Evolutionary conservation across 2,113 vertebrate genomes (phyloP).

Genomic region (Morone saxatilis): DNA sequence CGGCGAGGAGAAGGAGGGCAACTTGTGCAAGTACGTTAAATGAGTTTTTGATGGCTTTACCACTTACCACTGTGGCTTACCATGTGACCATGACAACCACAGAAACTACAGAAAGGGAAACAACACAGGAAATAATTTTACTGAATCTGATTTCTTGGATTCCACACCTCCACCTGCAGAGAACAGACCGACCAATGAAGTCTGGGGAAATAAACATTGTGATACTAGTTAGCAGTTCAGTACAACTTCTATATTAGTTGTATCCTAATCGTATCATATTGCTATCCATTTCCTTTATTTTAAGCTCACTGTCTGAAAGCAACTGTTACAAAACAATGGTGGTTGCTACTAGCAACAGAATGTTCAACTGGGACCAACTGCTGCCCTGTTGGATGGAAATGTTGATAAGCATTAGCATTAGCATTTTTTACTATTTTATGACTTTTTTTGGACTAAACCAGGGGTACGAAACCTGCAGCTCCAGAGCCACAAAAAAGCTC

Average conservation of each 20-base stretch:
- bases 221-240: background rate
- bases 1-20: background rate
- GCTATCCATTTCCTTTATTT: background rate
- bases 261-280: background rate
- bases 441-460: too few relatives aligned
- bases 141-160: background rate
- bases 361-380: too few relatives aligned
- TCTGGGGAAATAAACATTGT: background rate
- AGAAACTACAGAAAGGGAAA: background rate
- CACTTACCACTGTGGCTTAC: background rate
- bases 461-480: too few relatives aligned
- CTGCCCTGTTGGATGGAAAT: too few relatives aligned
- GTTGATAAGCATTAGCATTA: too few relatives aligned
- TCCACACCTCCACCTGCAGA: background rate
- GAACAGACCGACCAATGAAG: background rate
- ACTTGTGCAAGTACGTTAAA: background rate
- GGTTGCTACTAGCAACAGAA: too few relatives aligned
- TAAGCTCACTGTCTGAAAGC: too few relatives aligned
- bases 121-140: background rate
- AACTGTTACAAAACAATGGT: too few relatives aligned
- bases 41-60: background rate
- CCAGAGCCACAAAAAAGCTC: too few relatives aligned
- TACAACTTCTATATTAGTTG: background rate
- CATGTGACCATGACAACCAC: background rate
- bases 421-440: background rate